Base-by-base conservation (phyloP, 2,888 invertebrate species). In the Pimpla rufipes region DNA sequence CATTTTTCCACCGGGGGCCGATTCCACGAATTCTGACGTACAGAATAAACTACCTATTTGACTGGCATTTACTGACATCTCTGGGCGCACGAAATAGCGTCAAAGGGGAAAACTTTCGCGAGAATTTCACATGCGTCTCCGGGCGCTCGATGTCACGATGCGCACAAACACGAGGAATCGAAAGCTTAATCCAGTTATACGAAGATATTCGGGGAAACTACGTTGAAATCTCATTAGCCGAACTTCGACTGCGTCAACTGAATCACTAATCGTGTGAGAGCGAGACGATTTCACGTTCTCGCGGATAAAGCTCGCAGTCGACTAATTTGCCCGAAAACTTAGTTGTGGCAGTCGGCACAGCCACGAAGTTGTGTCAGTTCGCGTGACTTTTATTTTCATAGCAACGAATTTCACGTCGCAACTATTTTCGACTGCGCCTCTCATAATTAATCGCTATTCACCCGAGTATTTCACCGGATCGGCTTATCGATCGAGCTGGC, bases 241-340 rank as follows among this genome's bases (percentile, higher is more conserved):
- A 73, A 73, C 57, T 59, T 73, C 29, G 29, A 7, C 5, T 35
- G 29, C 29, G n/a, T 71, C 16, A 29, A 29, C 5, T 45, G 35
- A 73, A 73, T 73, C 29, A 45, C 40, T 59, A 42, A 57, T 16
- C n/a, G 57, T 42, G 21, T 13, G 23, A 11, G 23, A 11, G n/a
- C 23, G 23, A n/a, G 13, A 55, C n/a, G 55, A 50, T 52, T 21
- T 35, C 18, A 18, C n/a, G 10, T 40, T 13, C 42, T n/a, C 7
- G 11, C 10, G 21, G 8, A 29, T 29, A 55, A 45, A 71, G 29
- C 6, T 29, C 40, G 10, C 23, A 8, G 16, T 21, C 71, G 42
- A 57, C 29, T 21, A 42, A 29, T 57, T 55, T 23, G 13, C 16
- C 4, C n/a, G 21, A 23, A 42, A 40, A 55, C 37, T 13, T 1